phyloP scores from a whole-genome alignment of 2,113 vertebrate species.

The Prinia subflava region DNA sequence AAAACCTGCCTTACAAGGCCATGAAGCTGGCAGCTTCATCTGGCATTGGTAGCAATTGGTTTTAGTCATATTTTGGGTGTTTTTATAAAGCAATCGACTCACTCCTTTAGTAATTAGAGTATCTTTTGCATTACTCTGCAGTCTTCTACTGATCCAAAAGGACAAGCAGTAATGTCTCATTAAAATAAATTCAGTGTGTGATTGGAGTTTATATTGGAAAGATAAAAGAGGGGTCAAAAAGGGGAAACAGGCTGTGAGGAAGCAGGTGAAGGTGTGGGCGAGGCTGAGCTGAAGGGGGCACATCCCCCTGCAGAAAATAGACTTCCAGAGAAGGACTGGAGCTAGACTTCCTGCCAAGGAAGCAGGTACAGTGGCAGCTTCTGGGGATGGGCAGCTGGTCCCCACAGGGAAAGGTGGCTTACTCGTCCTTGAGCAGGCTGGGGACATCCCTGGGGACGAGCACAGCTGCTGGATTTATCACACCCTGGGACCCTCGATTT shows the following conservation, averaged over 20 bases:
- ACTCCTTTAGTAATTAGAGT: slow-evolving; percentile 62
- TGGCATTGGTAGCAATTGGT: background rate
- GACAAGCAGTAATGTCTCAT: slow-evolving; percentile 45
- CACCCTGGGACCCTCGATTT: slow-evolving; percentile 88
- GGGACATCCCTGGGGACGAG: slow-evolving; percentile 37
- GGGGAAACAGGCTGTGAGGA: background rate
- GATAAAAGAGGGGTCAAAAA: background rate
- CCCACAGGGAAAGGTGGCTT: background rate
- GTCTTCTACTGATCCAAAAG: slow-evolving; percentile 55
- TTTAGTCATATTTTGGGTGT: slow-evolving; percentile 3
- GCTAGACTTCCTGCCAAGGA: background rate
- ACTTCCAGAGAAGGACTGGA: background rate
- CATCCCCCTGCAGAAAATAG: background rate
- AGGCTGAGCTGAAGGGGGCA: background rate
- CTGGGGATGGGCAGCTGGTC: background rate
- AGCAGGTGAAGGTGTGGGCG: background rate
- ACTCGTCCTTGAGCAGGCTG: background rate
- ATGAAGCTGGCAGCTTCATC: background rate
- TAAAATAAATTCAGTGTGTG: background rate
- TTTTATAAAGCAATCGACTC: slow-evolving; percentile 35
- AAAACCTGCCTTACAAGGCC: background rate
- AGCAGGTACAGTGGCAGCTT: background rate
- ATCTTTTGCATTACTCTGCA: slow-evolving; percentile 61
- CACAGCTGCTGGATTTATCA: slow-evolving; percentile 86
- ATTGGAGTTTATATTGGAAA: background rate